Conservation (phyloP, 2,797 vertebrate species). For the Anguilla anguilla region DNA sequence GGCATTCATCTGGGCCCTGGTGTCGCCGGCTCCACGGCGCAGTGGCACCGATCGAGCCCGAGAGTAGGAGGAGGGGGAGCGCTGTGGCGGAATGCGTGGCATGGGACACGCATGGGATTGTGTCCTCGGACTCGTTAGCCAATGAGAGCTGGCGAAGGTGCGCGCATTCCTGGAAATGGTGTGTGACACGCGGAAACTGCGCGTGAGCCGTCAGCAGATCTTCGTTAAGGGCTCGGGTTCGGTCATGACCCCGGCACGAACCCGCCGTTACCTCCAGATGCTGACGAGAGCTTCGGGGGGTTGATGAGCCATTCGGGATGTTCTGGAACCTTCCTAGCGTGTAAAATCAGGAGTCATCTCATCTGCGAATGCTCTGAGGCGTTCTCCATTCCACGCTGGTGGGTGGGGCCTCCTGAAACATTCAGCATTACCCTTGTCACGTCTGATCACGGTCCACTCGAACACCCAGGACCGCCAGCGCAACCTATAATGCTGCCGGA, state of each 20-base stretch:
- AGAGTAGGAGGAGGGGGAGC: not conserved
- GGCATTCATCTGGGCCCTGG: conserved; percentile 9
- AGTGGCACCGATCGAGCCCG: not conserved
- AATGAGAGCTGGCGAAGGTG: not conserved
- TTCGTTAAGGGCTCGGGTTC: conserved; percentile 3
- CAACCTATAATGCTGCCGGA: not conserved
- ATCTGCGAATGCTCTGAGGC: conserved; percentile 18
- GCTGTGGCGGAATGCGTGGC: not conserved
- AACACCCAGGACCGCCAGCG: not conserved
- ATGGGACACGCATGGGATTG: not conserved
- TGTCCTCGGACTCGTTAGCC: not conserved
- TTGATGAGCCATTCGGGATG: conserved; percentile 45
- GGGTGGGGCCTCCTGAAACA: not conserved
- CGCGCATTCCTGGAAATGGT: not conserved
- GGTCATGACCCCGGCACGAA: conserved; percentile 13
- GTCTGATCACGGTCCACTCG: not conserved
- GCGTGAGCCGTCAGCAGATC: too few relatives aligned
- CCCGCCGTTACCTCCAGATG: conserved; percentile 40
- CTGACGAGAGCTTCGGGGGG: conserved; percentile 44
- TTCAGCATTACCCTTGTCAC: conserved; percentile 8
- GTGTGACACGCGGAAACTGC: not conserved
- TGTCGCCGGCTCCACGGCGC: conserved; percentile 4
- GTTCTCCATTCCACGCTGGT: not conserved
- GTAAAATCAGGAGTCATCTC: conserved; percentile 39
- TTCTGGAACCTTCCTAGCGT: conserved; percentile 28